Percentiles rank a stretch among this genome's conserved stretches.
Conservation (phyloP, 2,797 vertebrate species). For the Phaenicophaeus curvirostris region DNA sequence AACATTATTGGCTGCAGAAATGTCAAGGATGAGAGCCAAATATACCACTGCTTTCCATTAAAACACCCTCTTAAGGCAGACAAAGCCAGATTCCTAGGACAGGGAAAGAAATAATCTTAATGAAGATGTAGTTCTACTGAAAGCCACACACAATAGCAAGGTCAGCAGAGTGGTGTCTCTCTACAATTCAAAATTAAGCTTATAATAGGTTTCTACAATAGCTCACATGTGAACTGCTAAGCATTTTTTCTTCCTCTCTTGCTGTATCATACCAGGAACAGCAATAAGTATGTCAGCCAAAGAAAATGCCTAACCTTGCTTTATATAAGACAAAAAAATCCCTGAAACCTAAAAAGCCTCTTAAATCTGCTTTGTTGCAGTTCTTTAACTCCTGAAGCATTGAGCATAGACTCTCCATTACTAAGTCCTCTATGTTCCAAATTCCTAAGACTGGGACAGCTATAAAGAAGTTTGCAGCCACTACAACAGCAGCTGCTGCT, state of each 20-base stretch:
- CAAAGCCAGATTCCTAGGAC: background rate
- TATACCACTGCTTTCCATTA: background rate
- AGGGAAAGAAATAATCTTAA: background rate
- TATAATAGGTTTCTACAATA: background rate
- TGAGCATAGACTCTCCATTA: background rate
- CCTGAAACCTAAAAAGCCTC: background rate
- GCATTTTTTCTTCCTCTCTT: background rate
- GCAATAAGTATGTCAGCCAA: background rate
- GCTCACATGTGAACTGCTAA: background rate
- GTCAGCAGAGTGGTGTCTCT: background rate
- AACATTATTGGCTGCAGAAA: background rate
- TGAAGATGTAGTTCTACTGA: background rate
- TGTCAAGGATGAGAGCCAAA: background rate
- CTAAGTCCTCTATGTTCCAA: background rate
- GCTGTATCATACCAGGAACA: background rate
- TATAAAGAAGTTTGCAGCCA: slow-evolving; percentile 1
- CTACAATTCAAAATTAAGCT: background rate
- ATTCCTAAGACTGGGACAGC: background rate
- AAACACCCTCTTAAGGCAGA: background rate
- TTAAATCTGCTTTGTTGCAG: background rate
- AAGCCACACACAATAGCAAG: background rate
- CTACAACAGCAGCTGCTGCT: background rate
- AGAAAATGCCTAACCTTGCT: background rate
- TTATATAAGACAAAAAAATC: background rate
- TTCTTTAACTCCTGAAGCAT: background rate